Evolutionary conservation across 2,888 invertebrate genomes (phyloP), one percentile per base, ranked within the genome.

Genomic region (Macrosiphum euphorbiae): DNA sequence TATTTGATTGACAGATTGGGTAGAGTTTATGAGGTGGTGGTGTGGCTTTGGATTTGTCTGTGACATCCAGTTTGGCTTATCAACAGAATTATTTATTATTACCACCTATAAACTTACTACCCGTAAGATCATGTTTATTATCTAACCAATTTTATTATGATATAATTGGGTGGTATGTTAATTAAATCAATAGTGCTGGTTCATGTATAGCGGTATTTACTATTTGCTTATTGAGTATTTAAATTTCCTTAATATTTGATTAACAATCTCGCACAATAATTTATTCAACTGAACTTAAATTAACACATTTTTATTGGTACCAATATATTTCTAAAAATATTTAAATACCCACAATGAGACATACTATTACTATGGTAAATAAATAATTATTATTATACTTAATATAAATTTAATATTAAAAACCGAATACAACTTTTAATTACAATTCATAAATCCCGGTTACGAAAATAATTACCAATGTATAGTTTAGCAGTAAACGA

Each of bases 371-470:
- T n/a, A n/a, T n/a, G n/a, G n/a, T n/a, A n/a, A 28, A 89, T 89
- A 26, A 89, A 44, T 58, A 44, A 89, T 44, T 44, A 44, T 13
- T 89, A 58, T 28, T 58, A 58, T 58, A 88, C 5, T 20, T 52
- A 52, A 41, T 41, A 88, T 2, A 88, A 28, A 20, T 85, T 26
- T 11, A 44, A n/a, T 89, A 41, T 26, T 58, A 26, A 41, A 44
- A 55, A 44, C 13, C 20, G n/a, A 89, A n/a, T 47, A n/a, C 44
- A 89, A 89, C 41, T 44, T 89, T 67, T 67, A 61, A 52, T 88
- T 55, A 16, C 8, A 13, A 52, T 16, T 44, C 41, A 44, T 3
- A 44, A 44, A 44, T 44, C 78, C 35, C 2, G 20, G 78, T 20
- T 20, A 78, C 20, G 7, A 78, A 35, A 78, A 78, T 35, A 35